Evolutionary conservation across 2,797 vertebrate genomes (phyloP).

Genomic region (Nannoperca obscura): DNA sequence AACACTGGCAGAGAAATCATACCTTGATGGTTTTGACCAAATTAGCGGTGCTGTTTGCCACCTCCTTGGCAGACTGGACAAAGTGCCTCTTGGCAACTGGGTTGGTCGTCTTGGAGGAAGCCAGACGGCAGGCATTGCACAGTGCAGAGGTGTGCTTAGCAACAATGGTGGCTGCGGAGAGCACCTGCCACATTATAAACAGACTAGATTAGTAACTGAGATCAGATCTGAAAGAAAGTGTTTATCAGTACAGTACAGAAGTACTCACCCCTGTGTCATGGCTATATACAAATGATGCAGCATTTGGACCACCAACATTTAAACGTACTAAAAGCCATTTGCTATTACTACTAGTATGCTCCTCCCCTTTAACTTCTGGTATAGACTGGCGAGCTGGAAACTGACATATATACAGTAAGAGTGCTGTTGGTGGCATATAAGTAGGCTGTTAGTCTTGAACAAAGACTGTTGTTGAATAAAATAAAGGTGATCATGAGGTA

Average conservation of each 20-base stretch:
- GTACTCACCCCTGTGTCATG: not conserved
- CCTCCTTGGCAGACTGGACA: constrained; percentile 98
- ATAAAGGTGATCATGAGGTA: constrained; percentile 14
- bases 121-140: constrained; percentile 97
- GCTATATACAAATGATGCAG: not conserved
- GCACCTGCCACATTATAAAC: constrained; percentile 84
- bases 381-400: not conserved
- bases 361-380: not conserved
- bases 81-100: constrained; percentile 98
- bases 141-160: constrained; percentile 98
- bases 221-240: not conserved
- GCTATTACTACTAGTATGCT: not conserved
- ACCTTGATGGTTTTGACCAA: constrained; percentile 99
- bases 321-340: not conserved
- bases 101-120: constrained; percentile 96
- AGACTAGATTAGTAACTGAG: not conserved
- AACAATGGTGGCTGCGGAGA: constrained; percentile 97
- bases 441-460: not conserved
- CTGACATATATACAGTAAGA: not conserved
- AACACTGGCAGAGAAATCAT: constrained; percentile 17
- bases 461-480: constrained; percentile 15
- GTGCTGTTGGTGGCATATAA: not conserved
- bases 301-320: not conserved
- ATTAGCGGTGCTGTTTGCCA: constrained; percentile 98
- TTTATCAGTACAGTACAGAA: not conserved